Conservation (phyloP, 1,140 invertebrate genomes). For the Solen grandis region DNA sequence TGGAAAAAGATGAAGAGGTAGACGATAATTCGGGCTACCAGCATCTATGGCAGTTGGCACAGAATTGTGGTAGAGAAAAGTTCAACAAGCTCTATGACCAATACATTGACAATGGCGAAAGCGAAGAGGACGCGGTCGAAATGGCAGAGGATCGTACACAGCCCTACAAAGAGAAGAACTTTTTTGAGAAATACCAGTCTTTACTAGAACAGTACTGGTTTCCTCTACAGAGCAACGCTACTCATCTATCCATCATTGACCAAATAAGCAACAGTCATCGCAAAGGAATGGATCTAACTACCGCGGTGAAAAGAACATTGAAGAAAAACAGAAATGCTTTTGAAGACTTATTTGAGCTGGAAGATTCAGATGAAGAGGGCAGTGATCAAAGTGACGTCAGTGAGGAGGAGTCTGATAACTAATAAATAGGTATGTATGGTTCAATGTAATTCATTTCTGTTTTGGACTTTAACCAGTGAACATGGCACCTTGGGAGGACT, state of each 20-base stretch:
- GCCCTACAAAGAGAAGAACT: conserved; percentile 17
- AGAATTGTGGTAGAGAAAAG: neutral
- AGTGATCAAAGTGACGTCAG: neutral
- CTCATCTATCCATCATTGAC: neutral
- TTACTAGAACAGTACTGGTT: conserved; percentile 33
- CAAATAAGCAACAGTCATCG: neutral
- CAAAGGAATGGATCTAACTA: conserved; percentile 8
- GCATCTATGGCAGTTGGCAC: conserved; percentile 19
- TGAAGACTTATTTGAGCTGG: conserved; percentile 28
- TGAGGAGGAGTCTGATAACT: neutral
- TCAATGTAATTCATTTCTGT: neutral
- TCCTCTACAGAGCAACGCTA: conserved; percentile 15
- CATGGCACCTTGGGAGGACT: conserved; percentile 10
- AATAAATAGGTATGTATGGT: neutral
- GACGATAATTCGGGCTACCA: conserved; percentile 7
- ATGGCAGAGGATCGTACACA: conserved; percentile 11
- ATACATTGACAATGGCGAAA: conserved; percentile 31
- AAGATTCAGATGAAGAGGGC: conserved; percentile 14
- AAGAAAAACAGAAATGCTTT: conserved; percentile 1
- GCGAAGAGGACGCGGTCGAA: conserved; percentile 14
- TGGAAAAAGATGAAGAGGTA: conserved; percentile 4
- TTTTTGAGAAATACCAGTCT: neutral
- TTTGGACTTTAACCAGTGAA: conserved; percentile 1
- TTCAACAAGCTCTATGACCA: conserved; percentile 20
- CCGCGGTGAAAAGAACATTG: conserved; percentile 6